Evolutionary conservation across 2,888 invertebrate genomes (phyloP), one percentile per base, ranked within the genome.

Genomic region (Ophion slaviceki): DNA sequence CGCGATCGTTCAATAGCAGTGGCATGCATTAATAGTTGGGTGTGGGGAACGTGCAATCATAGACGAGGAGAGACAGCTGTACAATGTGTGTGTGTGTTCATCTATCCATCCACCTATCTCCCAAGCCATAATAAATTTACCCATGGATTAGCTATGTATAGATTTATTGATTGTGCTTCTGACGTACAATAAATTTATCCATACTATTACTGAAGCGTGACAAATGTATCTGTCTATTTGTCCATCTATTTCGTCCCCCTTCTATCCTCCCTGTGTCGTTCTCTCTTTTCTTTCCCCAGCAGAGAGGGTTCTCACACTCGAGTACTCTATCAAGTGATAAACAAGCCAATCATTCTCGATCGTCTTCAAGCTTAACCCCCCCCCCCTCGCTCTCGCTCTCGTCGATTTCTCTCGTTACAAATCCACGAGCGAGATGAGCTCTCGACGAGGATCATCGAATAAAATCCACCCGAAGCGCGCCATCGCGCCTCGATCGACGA

Each of bases 281-380:
- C 45, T n/a, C 53, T 20, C 11, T 40, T 32, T 71, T 57, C 17
- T 61, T 74, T n/a, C 45, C 66, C 20, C 62, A 71, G 77, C 64
- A 47, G 77, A 72, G 57, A 81, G 47, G 28, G 47, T 86, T 85
- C 85, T 86, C 85, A 86, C 85, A 86, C 85, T 82, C 75, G 67
- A 76, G 32, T n/a, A 57, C 59, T 79, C 72, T 72, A 77, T 71
- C 57, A 68, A 72, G 32, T 5, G 53, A 47, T 70, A 45, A 75
- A 85, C 77, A 77, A 75, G 62, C 62, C 32, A 82, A 79, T 78
- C 53, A 57, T 74, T 66, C 45, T 45, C 53, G 47, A 47, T 40
- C 40, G 32, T 36, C 32, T 24, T 36, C 45, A 10, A 14, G 32
- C 68, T 70, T 5, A 17, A 70, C 5, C 47, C 64, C 75, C 17